Evolutionary conservation across 2,797 vertebrate genomes (phyloP), one percentile per base, ranked within the genome.

Genomic region (Manis crassicaudata): DNA sequence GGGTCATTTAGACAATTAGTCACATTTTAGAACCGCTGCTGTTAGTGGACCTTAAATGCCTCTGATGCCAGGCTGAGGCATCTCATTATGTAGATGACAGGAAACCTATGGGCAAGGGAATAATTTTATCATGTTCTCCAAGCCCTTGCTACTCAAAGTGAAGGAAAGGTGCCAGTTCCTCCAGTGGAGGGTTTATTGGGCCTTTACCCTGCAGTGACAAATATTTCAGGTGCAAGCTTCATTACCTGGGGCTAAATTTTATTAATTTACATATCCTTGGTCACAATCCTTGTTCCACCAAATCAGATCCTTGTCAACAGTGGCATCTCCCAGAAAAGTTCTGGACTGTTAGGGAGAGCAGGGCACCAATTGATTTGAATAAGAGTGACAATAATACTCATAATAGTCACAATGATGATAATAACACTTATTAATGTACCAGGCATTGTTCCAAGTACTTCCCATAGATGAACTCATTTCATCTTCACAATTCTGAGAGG

Each of bases 211-310:
- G 29, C 11, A 16, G 20, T 79, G 72, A 72, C 1, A 54, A 32
- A 7, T 52, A 75, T 46, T 90, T 58, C 56, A 72, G 46, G 35
- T 72, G 91, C 10, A 70, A 54, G 43, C 50, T 68, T 76, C 25
- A 52, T 90, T 73, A 63, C 32, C 18, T 81, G 29, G 77, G 27
- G 94, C 63, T 95, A 68, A 73, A 72, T 60, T 87, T 56, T 93
- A 83, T 67, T 92, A 58, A 75, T 32, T 54, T 65, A 16, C 37
- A 37, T 58, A 62, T 90, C 62, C 94, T 95, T 80, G 70, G 23
- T 29, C 54, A 77, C 18, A 81, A 62, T 17, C 58, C 65, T 82
- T 92, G 50, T 79, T 75, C 84, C 68, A 85, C 13, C 50, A 81
- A 52, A 80, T 89, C 75, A 81, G 65, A 25, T 77, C 58, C 7